phyloP scores from a whole-genome alignment of 2,113 vertebrate genomes.

The Oreotragus oreotragus region DNA sequence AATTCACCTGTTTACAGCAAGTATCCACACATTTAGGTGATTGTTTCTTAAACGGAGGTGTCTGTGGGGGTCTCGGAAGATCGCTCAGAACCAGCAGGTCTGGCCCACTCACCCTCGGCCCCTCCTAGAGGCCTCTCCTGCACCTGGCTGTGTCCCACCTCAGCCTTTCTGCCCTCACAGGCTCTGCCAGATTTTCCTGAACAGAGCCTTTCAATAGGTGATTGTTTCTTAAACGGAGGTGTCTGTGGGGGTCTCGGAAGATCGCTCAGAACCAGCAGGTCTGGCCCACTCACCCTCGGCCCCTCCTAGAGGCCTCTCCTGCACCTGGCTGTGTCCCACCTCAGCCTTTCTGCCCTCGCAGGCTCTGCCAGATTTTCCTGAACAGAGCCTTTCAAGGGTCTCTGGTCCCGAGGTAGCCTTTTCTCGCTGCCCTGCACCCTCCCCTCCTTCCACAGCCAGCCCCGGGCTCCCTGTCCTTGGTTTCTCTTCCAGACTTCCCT shows the following conservation, averaged over 20 bases:
- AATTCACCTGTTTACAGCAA: conserved; percentile 71
- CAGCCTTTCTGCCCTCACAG: not conserved
- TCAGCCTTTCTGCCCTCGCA: not conserved
- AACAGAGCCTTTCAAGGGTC: not conserved
- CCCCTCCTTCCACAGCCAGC: not conserved
- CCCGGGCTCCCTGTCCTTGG: not conserved
- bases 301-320: not conserved
- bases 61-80: not conserved
- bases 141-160: too few species aligned
- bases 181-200: not conserved
- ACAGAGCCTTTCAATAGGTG: not conserved
- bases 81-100: not conserved
- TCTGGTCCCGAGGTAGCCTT: not conserved
- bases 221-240: not conserved
- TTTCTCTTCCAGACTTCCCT: not conserved
- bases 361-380: not conserved
- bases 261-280: not conserved
- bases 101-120: not conserved
- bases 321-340: too few species aligned
- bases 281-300: not conserved
- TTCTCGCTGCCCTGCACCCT: not conserved
- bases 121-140: not conserved
- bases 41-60: not conserved
- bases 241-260: not conserved
- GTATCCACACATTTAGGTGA: conserved; percentile 30